Conservation (phyloP, 37 sponge, comb jelly and placozoan genomes). For the Ephydatia muelleri region DNA sequence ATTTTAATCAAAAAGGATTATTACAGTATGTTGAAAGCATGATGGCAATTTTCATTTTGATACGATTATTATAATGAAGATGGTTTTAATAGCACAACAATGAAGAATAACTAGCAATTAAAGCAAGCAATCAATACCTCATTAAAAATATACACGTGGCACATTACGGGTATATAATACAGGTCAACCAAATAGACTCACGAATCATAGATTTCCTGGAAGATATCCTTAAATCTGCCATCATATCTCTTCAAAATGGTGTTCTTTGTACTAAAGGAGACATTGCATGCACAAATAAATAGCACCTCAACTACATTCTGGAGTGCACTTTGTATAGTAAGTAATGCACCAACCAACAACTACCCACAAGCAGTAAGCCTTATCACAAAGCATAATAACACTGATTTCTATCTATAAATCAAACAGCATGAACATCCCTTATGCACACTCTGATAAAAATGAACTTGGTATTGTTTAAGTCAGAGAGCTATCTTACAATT, state of each 20-base stretch:
- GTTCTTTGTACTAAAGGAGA: conserved; percentile 81
- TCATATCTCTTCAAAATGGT: conserved; percentile 95
- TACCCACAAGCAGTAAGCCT: too few relatives aligned
- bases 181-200: conserved; percentile 10
- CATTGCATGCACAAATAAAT: background rate
- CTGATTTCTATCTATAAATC: too few relatives aligned
- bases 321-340: too few relatives aligned
- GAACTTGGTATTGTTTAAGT: background rate
- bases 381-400: too few relatives aligned
- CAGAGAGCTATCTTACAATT: too few relatives aligned
- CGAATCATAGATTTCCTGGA: conserved; percentile 88
- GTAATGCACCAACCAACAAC: too few relatives aligned
- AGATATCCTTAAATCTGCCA: conserved; percentile 95
- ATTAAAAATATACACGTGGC: too few relatives aligned
- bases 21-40: background rate
- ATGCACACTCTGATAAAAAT: background rate
- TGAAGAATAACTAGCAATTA: background rate
- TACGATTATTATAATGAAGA: conserved; percentile 4
- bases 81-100: too few relatives aligned
- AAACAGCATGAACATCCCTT: too few relatives aligned
- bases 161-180: too few relatives aligned
- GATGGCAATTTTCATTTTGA: background rate
- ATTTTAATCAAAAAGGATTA: background rate
- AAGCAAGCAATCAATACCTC: background rate
- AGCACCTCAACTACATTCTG: conserved; percentile 4